These are phyloP conservation scores for Brachionus plicatilis DNA, from an alignment of 1,140 invertebrate species.

Conservation along the genomic window DNA sequence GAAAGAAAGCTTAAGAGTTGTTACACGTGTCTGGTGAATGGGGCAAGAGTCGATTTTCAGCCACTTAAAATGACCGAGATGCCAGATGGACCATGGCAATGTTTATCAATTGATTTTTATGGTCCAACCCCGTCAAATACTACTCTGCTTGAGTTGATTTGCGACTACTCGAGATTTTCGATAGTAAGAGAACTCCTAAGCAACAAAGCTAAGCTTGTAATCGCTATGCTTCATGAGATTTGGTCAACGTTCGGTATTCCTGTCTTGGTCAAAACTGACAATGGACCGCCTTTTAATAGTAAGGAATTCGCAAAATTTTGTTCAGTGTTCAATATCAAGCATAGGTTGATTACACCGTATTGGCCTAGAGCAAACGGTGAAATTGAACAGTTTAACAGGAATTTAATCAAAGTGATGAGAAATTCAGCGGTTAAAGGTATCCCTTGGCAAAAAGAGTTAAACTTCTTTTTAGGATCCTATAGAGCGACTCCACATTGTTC, in stretches of 20 bases:
- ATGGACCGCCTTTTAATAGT: constrained; percentile 42
- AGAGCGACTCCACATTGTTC: constrained; percentile 38
- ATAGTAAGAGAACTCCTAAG: too few species aligned
- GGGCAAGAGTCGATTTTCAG: constrained; percentile 40
- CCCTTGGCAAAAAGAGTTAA: constrained; percentile 31
- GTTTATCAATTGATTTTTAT: constrained; percentile 46
- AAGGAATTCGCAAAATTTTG: background rate
- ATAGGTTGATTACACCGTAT: constrained; percentile 42
- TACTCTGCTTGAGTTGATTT: constrained; percentile 44
- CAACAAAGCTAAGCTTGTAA: too few species aligned
- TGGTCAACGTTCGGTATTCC: constrained; percentile 42
- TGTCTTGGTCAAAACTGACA: constrained; percentile 41
- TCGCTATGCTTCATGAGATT: constrained; percentile 37
- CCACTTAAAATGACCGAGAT: constrained; percentile 44
- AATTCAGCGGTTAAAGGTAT: constrained; percentile 2
- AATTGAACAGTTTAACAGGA: constrained; percentile 39
- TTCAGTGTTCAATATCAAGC: background rate
- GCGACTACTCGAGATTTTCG: too few species aligned
- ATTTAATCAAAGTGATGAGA: constrained; percentile 22
- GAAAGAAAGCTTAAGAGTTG: constrained; percentile 42
- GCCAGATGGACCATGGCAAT: constrained; percentile 43
- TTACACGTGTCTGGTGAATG: constrained; percentile 42
- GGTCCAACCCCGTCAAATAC: constrained; percentile 45
- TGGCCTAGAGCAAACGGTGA: constrained; percentile 42
- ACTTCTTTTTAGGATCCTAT: constrained; percentile 7